These are phyloP conservation scores for Laodelphax striatellus DNA, from an alignment of 1,140 invertebrate species.

Conservation along the genomic window DNA sequence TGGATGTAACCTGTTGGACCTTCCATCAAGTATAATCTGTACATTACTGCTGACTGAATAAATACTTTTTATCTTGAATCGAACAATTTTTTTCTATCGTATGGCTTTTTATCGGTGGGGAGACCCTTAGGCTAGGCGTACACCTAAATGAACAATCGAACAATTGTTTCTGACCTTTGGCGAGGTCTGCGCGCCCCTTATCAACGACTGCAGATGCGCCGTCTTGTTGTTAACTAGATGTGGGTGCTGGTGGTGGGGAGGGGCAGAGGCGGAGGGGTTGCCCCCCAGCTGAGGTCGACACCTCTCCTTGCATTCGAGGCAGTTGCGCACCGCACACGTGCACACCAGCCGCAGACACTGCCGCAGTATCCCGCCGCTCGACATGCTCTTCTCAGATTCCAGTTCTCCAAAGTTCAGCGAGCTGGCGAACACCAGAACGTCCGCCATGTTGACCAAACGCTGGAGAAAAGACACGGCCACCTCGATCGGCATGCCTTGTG, in stretches of 20 bases:
- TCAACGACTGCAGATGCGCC: constrained; percentile 70
- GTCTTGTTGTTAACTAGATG: constrained; percentile 43
- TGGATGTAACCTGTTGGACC: too few relatives aligned
- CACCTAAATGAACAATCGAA: too few relatives aligned
- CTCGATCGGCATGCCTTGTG: constrained; percentile 96
- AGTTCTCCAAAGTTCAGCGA: constrained; percentile 94
- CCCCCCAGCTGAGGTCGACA: constrained; percentile 36
- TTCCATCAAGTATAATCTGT: too few relatives aligned
- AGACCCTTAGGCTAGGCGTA: too few relatives aligned
- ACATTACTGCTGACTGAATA: too few relatives aligned
- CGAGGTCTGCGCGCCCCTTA: constrained; percentile 73
- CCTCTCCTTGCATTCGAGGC: constrained; percentile 93
- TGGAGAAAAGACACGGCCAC: constrained; percentile 94
- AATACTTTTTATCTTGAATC: too few relatives aligned
- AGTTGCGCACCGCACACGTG: constrained; percentile 95
- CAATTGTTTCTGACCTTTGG: constrained; percentile 52
- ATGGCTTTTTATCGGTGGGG: too few relatives aligned
- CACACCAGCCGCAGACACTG: constrained; percentile 95
- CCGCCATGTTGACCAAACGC: constrained; percentile 93
- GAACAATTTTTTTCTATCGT: too few relatives aligned
- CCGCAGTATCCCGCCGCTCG: constrained; percentile 92
- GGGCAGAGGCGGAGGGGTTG: constrained; percentile 28
- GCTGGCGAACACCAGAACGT: constrained; percentile 95
- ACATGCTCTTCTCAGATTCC: constrained; percentile 99
- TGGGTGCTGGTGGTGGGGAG: constrained; percentile 32